A percentile compares a stretch with the other conserved stretches of the same genome.
Conservation (phyloP, 1,140 invertebrate genomes). For the Olivierus martensii region DNA sequence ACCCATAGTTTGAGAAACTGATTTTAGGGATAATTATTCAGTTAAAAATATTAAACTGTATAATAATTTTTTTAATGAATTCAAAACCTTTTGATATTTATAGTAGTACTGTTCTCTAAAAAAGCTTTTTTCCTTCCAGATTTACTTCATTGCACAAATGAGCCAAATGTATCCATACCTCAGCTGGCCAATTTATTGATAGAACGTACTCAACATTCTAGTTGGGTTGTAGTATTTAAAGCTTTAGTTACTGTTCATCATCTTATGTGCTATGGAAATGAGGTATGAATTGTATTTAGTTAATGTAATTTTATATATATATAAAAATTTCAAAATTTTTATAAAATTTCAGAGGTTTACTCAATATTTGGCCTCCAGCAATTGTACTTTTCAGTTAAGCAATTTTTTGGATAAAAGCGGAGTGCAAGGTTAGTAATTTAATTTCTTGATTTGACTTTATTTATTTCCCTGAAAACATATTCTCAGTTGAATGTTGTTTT, state of each 20-base stretch:
- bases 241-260: constrained; percentile 96
- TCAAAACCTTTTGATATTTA: too few species aligned
- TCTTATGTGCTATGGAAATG: constrained; percentile 98
- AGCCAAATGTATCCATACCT: constrained; percentile 98
- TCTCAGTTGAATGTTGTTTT: too few species aligned
- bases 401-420: constrained; percentile 90
- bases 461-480: too few species aligned
- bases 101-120: too few species aligned
- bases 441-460: too few species aligned
- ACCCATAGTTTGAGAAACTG: too few species aligned
- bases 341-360: constrained; percentile 72
- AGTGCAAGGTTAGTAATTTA: constrained; percentile 61
- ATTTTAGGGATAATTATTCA: too few species aligned
- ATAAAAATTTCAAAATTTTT: background rate
- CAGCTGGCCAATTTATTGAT: constrained; percentile 95
- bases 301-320: background rate
- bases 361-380: constrained; percentile 98
- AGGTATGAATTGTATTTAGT: constrained; percentile 46
- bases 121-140: too few species aligned
- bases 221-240: constrained; percentile 99
- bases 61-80: too few species aligned
- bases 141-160: constrained; percentile 97
- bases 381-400: constrained; percentile 95
- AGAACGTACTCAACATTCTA: constrained; percentile 91
- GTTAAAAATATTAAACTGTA: too few species aligned